Conservation (phyloP, 2,113 vertebrate species). For the Brevimyrus niger region DNA sequence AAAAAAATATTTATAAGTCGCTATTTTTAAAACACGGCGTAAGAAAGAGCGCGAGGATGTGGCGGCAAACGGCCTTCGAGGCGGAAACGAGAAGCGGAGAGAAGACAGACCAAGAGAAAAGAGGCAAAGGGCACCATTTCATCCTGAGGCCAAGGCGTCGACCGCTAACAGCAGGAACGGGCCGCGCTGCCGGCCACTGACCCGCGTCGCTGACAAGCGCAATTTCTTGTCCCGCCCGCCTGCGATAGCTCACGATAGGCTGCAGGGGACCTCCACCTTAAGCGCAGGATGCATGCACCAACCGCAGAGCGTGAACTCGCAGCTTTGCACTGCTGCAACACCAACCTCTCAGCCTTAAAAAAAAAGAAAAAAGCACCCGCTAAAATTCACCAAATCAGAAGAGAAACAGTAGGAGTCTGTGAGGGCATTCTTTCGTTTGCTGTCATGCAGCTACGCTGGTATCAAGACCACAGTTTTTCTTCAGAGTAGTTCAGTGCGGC, state of each 20-base stretch:
- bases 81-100: not conserved
- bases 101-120: not conserved
- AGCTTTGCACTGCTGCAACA: constrained; percentile 31
- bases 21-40: not conserved
- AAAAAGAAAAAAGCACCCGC: not conserved
- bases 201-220: not conserved
- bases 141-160: not conserved
- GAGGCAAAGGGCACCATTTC: not conserved
- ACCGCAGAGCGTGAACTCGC: constrained; percentile 51
- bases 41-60: not conserved
- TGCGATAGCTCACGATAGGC: not conserved
- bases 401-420: not conserved
- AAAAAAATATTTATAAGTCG: constrained; percentile 2
- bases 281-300: constrained; percentile 58
- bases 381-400: not conserved
- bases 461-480: not conserved
- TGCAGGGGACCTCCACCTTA: constrained; percentile 21
- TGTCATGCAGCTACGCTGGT: not conserved
- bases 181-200: not conserved
- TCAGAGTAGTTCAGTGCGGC: not conserved
- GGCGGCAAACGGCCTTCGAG: not conserved
- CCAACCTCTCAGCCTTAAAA: not conserved
- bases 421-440: not conserved
- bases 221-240: not conserved
- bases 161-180: not conserved